Conservation (phyloP, 2,113 vertebrate genomes). For the Caranx melampygus region DNA sequence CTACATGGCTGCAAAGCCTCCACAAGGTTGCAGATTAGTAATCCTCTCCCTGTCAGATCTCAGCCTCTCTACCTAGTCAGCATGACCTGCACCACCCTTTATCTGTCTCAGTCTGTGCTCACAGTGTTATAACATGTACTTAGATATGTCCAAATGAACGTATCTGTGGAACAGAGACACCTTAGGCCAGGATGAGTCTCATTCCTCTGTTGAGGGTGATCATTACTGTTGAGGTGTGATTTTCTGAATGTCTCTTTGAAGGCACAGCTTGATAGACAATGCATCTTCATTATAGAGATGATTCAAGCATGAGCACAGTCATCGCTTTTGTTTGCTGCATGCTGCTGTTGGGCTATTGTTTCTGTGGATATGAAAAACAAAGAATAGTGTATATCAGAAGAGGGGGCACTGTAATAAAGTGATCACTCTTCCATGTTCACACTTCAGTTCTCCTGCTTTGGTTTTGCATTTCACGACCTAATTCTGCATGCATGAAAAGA, state of each 20-base stretch:
- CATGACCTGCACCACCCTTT: conserved; percentile 26
- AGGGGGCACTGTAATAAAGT: conserved; percentile 56
- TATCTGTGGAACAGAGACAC: conserved; percentile 11
- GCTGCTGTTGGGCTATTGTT: conserved; percentile 42
- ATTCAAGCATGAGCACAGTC: conserved; percentile 45
- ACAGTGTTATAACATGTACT: conserved; percentile 15
- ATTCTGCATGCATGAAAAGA: conserved; percentile 72
- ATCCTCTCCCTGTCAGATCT: conserved; percentile 41
- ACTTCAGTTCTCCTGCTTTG: conserved; percentile 61
- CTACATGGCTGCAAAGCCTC: conserved; percentile 25
- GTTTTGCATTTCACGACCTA: conserved; percentile 61
- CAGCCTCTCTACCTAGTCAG: conserved; percentile 39
- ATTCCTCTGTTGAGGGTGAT: conserved; percentile 20
- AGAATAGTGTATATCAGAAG: conserved; percentile 36
- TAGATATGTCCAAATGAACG: conserved; percentile 11
- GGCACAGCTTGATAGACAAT: conserved; percentile 39
- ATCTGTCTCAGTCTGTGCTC: conserved; percentile 15
- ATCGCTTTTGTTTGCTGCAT: conserved; percentile 43
- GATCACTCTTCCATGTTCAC: conserved; percentile 59
- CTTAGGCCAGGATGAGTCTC: conserved; percentile 21
- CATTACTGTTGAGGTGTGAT: conserved; percentile 26
- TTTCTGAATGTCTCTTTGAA: conserved; percentile 39
- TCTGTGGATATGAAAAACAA: conserved; percentile 45
- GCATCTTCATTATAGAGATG: conserved; percentile 53
- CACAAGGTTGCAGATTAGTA: conserved; percentile 43